Base-by-base conservation (phyloP, 2,888 invertebrate species). In the Protonemura montana region DNA sequence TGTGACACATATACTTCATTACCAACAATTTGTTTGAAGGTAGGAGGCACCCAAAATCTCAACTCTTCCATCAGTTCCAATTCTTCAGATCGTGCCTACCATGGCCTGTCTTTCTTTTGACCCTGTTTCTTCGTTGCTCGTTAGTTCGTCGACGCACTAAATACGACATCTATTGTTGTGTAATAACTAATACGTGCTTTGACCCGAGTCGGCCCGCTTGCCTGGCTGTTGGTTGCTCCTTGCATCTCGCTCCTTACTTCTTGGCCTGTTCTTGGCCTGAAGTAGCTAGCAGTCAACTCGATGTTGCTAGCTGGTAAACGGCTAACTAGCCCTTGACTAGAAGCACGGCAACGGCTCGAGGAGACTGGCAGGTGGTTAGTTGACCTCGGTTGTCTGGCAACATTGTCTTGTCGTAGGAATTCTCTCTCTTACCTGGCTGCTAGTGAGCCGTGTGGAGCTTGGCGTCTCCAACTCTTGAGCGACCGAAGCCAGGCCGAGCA, bases 381-480 rank as follows among this genome's bases (percentile, higher is more conserved):
- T 81, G 81, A 81, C 81, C 81, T 81, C 81, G 81, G 29, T 27
- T 29, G 81, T n/a, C 81, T 81, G 81, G 81, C 81, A 81, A 81
- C 81, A 30, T 30, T 81, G 81, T 81, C 13, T 21, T 21, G 59
- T 59, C 59, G 59, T 59, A 59, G 59, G 59, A 59, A 59, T 59
- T 59, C 59, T 59, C 59, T 59, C 59, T 59, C 59, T 21, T 59
- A 59, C 59, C 59, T 59, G 59, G 59, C 59, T 13, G 41, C 41
- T 41, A 13, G 6, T 41, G 6, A 2, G 59, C 59, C 59, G 59
- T 59, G 59, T 59, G 59, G 6, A 59, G 59, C 59, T 59, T 21
- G 21, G 59, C 59, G 13, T 21, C 59, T 59, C 59, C 13, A 59
- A 21, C 35, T 35, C 10, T 6, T 35, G 35, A 35, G 35, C n/a